Conservation (phyloP, 1,140 invertebrate genomes). For the Pseudomyrmex flavicornis region DNA sequence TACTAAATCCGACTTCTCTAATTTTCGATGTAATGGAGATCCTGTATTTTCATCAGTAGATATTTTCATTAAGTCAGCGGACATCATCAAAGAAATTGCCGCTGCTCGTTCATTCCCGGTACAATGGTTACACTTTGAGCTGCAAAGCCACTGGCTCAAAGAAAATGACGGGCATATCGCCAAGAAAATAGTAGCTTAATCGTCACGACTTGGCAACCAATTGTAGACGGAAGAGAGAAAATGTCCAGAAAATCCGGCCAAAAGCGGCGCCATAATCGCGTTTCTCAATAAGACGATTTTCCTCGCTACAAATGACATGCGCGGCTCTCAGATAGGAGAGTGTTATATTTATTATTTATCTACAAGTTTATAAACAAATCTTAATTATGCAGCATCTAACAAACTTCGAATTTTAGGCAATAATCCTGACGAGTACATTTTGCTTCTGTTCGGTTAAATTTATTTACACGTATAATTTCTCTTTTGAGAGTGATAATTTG, state of each 20-base stretch:
- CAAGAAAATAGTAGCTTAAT: slow-evolving; percentile 51
- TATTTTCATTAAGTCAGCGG: slow-evolving; percentile 8
- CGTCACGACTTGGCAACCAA: slow-evolving; percentile 24
- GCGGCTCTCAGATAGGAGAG: too few species aligned
- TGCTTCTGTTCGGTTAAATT: too few species aligned
- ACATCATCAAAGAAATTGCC: slow-evolving; percentile 5
- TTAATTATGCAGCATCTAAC: too few species aligned
- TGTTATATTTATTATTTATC: too few species aligned
- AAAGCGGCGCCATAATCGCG: not conserved
- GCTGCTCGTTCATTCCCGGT: not conserved
- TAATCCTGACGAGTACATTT: too few species aligned
- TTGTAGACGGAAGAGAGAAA: slow-evolving; percentile 28
- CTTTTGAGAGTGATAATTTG: too few species aligned
- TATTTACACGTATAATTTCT: too few species aligned
- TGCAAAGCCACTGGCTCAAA: slow-evolving; percentile 17
- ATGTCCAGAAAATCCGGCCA: slow-evolving; percentile 17
- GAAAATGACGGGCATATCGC: slow-evolving; percentile 19
- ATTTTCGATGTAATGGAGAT: slow-evolving; percentile 7
- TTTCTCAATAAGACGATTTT: not conserved
- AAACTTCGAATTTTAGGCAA: too few species aligned
- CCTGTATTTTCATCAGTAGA: not conserved
- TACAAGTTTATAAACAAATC: too few species aligned
- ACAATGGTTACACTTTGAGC: slow-evolving; percentile 11
- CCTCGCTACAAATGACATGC: not conserved
- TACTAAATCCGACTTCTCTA: not conserved